Evolutionary conservation across 2,113 vertebrate genomes (phyloP).

Genomic region (Melanotaenia duboulayi): DNA sequence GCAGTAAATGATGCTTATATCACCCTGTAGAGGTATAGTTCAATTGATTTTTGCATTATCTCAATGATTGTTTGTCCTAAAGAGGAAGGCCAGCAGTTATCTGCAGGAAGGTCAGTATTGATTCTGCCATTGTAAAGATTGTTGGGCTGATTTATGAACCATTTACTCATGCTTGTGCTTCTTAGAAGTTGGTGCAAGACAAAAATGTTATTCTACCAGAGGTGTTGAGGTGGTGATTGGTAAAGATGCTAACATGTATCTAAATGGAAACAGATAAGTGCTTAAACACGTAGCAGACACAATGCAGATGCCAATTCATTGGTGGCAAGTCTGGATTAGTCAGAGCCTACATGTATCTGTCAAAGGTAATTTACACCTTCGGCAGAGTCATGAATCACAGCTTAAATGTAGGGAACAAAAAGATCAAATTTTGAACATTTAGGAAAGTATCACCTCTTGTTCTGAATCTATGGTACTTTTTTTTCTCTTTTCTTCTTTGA

Average conservation of each 20-base stretch:
- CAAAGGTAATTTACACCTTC: constrained; percentile 54
- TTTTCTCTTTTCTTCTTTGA: background rate
- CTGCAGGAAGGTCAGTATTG: constrained; percentile 40
- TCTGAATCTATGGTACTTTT: background rate
- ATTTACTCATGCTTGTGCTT: constrained; percentile 39
- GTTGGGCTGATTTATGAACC: constrained; percentile 51
- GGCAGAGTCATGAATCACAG: constrained; percentile 26
- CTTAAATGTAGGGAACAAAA: background rate
- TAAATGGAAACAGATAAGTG: constrained; percentile 14
- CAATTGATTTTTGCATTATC: constrained; percentile 37
- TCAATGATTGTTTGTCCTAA: constrained; percentile 37
- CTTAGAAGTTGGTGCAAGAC: constrained; percentile 12
- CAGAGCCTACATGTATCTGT: constrained; percentile 50
- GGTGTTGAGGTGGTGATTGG: constrained; percentile 11
- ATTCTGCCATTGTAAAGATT: constrained; percentile 41
- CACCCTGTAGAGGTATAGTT: constrained; percentile 6
- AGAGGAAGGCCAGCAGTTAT: constrained; percentile 46
- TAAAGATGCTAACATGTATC: constrained; percentile 12
- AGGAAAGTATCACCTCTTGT: background rate
- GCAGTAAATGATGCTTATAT: constrained; percentile 5
- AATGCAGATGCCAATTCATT: constrained; percentile 28
- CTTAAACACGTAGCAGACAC: constrained; percentile 17
- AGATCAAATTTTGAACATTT: constrained; percentile 9
- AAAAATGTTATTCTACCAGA: constrained; percentile 17
- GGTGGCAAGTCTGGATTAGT: constrained; percentile 56